Percentiles rank a stretch among this genome's conserved stretches.
Conservation (phyloP, 2,113 vertebrate genomes). For the Myanophis thanlyinensis region DNA sequence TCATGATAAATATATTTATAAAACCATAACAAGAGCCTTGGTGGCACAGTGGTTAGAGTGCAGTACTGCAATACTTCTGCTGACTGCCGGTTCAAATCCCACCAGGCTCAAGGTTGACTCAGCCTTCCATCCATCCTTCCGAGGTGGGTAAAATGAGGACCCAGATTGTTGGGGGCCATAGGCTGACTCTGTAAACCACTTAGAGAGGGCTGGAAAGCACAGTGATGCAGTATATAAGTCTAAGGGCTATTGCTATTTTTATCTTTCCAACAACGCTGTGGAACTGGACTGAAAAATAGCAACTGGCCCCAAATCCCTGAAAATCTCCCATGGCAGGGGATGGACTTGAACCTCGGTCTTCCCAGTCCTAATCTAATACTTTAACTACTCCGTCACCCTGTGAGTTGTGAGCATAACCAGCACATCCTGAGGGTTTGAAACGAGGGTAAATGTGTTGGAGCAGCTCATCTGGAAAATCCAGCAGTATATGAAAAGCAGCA, state of each 20-base stretch:
- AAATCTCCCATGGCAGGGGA: background rate
- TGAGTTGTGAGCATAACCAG: background rate
- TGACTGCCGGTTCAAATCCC: too few relatives aligned
- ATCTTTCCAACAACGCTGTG: background rate
- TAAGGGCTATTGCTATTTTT: too few relatives aligned
- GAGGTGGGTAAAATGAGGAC: too few relatives aligned
- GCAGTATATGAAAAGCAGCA: constrained; percentile 2
- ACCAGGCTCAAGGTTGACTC: too few relatives aligned
- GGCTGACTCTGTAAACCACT: too few relatives aligned
- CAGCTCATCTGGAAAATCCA: constrained; percentile 1
- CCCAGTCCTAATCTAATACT: background rate
- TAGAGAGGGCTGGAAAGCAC: too few relatives aligned
- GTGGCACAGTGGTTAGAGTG: too few relatives aligned
- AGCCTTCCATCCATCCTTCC: too few relatives aligned
- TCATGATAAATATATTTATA: background rate
- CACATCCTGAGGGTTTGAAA: background rate
- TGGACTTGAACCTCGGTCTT: background rate
- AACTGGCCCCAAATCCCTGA: background rate
- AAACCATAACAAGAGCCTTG: constrained; percentile 53
- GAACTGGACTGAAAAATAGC: background rate
- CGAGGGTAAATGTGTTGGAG: background rate
- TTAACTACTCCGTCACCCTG: background rate
- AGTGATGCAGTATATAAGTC: too few relatives aligned
- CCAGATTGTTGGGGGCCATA: too few relatives aligned
- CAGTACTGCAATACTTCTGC: too few relatives aligned